Evolutionary conservation across 2,113 vertebrate species (phyloP).

Genomic region (Trematocara nigrifrons): DNA sequence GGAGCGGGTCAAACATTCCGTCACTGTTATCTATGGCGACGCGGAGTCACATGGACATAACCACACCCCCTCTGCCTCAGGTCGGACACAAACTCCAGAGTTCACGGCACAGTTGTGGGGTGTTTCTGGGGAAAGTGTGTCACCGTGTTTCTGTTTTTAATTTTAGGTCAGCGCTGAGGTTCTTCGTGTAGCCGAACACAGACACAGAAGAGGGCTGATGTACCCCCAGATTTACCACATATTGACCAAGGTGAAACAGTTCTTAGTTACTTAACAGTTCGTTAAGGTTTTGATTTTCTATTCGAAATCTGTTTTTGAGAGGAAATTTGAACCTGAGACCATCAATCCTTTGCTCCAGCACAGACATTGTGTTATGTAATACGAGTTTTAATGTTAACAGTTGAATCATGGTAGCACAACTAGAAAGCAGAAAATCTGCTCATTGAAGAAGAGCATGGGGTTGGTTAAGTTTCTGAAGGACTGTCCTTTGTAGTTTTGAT

Average conservation of each 20-base stretch:
- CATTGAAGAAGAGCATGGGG: neutral
- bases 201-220: slow-evolving; percentile 89
- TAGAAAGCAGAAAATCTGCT: neutral
- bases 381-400: neutral
- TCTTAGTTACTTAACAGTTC: neutral
- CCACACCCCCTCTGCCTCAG: slow-evolving; percentile 86
- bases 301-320: neutral
- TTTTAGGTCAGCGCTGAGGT: slow-evolving; percentile 83
- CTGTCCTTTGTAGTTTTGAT: neutral
- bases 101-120: neutral
- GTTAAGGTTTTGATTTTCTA: neutral
- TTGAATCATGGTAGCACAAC: neutral
- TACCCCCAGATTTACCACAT: slow-evolving; percentile 91
- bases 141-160: neutral
- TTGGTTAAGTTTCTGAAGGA: neutral
- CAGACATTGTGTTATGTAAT: neutral
- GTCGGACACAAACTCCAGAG: slow-evolving; percentile 29
- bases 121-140: neutral
- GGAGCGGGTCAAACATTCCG: slow-evolving; percentile 80
- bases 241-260: slow-evolving; percentile 81
- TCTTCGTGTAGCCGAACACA: slow-evolving; percentile 85
- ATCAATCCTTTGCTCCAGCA: fast-evolving
- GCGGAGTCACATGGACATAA: slow-evolving; percentile 90
- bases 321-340: neutral
- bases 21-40: slow-evolving; percentile 91